Conservation (phyloP, 2,797 vertebrate genomes). For the Danio jaintianensis region DNA sequence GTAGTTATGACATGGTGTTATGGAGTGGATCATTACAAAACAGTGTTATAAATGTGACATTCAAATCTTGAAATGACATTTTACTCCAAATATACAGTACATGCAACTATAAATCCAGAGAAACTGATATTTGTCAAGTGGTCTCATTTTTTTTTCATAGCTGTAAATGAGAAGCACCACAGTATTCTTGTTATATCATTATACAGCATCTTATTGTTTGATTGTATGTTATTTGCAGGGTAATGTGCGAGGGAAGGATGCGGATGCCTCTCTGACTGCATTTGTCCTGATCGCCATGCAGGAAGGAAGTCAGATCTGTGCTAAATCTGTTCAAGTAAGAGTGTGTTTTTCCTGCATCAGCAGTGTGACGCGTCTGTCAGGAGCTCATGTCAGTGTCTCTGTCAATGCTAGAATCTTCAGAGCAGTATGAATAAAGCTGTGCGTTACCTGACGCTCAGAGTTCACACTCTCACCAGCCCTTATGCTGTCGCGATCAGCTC, state of each 20-base stretch:
- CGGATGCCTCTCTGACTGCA: slow-evolving; percentile 84
- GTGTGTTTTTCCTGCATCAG: not conserved
- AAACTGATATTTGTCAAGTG: no score
- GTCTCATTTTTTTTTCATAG: no score
- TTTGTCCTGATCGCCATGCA: slow-evolving; percentile 84
- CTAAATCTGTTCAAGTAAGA: slow-evolving; percentile 77
- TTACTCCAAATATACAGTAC: no score
- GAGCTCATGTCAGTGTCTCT: not conserved
- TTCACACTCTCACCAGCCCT: slow-evolving; percentile 73
- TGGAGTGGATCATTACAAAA: no score
- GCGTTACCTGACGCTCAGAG: slow-evolving; percentile 71
- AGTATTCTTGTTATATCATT: not conserved
- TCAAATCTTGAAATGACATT: no score
- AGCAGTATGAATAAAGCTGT: slow-evolving; percentile 73
- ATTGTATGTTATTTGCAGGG: slow-evolving; percentile 44
- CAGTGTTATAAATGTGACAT: no score
- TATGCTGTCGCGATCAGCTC: slow-evolving; percentile 85
- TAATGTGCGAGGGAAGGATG: slow-evolving; percentile 58
- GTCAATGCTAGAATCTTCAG: slow-evolving; percentile 71
- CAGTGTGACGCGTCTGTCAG: not conserved
- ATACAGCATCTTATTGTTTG: not conserved
- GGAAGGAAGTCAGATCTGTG: slow-evolving; percentile 77
- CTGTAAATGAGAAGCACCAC: not conserved
- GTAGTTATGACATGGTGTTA: no score
- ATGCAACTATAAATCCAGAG: no score